These are phyloP conservation scores for roundworm (Caenorhabditis elegans) DNA, from an alignment of 1,140 invertebrate species.

Conservation along the genomic window DNA sequence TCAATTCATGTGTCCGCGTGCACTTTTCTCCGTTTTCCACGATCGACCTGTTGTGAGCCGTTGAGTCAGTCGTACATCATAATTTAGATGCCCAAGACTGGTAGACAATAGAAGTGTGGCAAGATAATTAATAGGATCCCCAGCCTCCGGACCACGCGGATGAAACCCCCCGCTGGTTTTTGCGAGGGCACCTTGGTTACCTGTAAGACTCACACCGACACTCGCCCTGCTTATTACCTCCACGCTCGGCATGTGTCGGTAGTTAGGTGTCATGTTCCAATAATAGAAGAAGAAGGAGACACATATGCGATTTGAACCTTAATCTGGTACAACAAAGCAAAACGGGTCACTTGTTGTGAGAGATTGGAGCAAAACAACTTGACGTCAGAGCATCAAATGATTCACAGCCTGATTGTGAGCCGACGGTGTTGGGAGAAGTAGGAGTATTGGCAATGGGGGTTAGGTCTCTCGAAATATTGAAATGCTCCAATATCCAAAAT, in stretches of 20 bases:
- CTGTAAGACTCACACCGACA: neutral
- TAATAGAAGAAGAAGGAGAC: neutral
- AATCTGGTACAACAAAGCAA: constrained; percentile 18
- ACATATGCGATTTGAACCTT: constrained; percentile 23
- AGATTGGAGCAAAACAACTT: neutral
- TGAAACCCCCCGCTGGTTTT: constrained; percentile 1
- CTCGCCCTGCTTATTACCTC: neutral
- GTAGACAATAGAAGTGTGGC: constrained; percentile 6
- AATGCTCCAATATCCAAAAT: too few relatives aligned
- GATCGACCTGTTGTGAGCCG: constrained; percentile 15
- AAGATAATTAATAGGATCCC: constrained; percentile 24
- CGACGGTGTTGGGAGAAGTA: too few relatives aligned
- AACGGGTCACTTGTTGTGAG: neutral
- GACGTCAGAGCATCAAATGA: neutral
- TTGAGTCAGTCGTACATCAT: constrained; percentile 6
- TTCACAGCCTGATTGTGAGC: too few relatives aligned
- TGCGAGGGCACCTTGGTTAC: neutral
- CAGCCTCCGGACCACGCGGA: neutral
- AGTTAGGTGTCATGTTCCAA: constrained; percentile 28
- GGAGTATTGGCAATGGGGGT: too few relatives aligned
- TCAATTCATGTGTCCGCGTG: neutral
- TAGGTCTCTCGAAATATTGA: too few relatives aligned
- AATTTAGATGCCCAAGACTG: constrained; percentile 1
- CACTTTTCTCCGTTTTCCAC: neutral
- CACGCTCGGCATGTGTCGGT: constrained; percentile 11